Conservation (phyloP, 37 sponge, comb jelly and placozoan species). For the Amphimedon queenslandica region DNA sequence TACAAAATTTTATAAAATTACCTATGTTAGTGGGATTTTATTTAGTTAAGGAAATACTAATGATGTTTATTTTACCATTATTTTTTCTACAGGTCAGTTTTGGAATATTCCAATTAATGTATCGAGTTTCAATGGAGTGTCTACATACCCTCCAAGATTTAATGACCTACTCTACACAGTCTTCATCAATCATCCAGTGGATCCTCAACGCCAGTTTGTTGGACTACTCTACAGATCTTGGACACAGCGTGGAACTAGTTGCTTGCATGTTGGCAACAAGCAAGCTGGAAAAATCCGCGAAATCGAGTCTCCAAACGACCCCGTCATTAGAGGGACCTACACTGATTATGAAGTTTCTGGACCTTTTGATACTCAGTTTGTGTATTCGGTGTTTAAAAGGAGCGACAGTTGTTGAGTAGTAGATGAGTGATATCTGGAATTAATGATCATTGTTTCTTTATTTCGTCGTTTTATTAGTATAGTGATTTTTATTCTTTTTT, state of each 20-base stretch:
- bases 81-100: slow-evolving; percentile 41
- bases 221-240: slow-evolving; percentile 37
- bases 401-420: background rate
- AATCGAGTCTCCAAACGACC: slow-evolving; percentile 37
- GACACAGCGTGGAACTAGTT: slow-evolving; percentile 13
- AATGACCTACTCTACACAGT: slow-evolving; percentile 8
- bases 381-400: slow-evolving; percentile 6
- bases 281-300: slow-evolving; percentile 46
- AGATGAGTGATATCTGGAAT: too few relatives aligned
- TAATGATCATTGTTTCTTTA: too few relatives aligned
- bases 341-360: slow-evolving; percentile 29
- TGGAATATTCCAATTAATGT: slow-evolving; percentile 55
- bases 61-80: too few relatives aligned
- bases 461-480: too few relatives aligned
- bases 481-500: too few relatives aligned
- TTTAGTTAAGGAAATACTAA: too few relatives aligned
- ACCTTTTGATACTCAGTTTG: slow-evolving; percentile 24
- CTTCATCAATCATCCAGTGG: slow-evolving; percentile 24
- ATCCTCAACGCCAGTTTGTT: slow-evolving; percentile 17
- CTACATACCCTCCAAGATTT: too few relatives aligned
- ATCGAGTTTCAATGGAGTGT: slow-evolving; percentile 4
- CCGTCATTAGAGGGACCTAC: slow-evolving; percentile 61
- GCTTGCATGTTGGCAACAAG: slow-evolving; percentile 48
- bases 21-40: background rate
- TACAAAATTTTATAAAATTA: too few relatives aligned